Evolutionary conservation across 1,140 invertebrate species (phyloP).

Genomic region (Sycophaga agraensis): DNA sequence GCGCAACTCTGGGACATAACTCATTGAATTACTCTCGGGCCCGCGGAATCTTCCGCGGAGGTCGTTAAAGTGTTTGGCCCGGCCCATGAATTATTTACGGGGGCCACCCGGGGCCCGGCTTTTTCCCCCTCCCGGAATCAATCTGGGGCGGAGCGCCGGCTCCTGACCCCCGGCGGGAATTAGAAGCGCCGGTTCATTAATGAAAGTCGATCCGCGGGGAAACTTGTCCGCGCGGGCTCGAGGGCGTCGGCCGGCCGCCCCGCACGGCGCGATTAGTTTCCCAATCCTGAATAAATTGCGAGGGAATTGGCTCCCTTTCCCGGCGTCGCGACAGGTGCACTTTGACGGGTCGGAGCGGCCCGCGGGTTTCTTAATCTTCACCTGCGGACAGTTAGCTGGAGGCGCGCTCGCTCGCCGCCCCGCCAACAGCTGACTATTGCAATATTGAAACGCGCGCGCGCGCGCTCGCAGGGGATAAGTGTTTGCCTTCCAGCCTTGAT

Average conservation of each 20-base stretch:
- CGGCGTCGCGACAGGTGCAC: conserved; percentile 5
- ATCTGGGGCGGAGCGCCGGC: conserved; percentile 1
- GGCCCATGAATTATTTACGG: conserved; percentile 23
- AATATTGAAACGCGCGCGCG: conserved; percentile 47
- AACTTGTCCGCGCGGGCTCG: not conserved
- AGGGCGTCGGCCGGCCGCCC: not conserved
- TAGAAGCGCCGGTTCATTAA: conserved; percentile 3
- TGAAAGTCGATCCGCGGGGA: conserved; percentile 4
- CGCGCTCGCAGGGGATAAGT: conserved; percentile 41
- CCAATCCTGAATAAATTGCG: conserved; percentile 1
- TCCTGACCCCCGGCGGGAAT: not conserved
- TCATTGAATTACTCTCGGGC: not conserved
- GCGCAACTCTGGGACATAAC: conserved; percentile 10
- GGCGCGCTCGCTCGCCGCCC: not conserved
- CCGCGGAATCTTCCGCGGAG: not conserved
- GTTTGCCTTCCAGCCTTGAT: conserved; percentile 45
- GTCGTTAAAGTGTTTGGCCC: conserved; percentile 21
- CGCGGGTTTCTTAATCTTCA: not conserved
- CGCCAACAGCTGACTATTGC: conserved; percentile 32
- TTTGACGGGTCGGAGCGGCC: conserved; percentile 1
- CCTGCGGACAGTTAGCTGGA: not conserved
- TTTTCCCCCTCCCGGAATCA: conserved; percentile 10
- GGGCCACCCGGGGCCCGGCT: conserved; percentile 1
- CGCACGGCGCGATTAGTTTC: conserved; percentile 2
- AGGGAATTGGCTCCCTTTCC: not conserved